Base-by-base conservation (phyloP, 2,888 invertebrate genomes). In the Polymixis flavicincta region DNA sequence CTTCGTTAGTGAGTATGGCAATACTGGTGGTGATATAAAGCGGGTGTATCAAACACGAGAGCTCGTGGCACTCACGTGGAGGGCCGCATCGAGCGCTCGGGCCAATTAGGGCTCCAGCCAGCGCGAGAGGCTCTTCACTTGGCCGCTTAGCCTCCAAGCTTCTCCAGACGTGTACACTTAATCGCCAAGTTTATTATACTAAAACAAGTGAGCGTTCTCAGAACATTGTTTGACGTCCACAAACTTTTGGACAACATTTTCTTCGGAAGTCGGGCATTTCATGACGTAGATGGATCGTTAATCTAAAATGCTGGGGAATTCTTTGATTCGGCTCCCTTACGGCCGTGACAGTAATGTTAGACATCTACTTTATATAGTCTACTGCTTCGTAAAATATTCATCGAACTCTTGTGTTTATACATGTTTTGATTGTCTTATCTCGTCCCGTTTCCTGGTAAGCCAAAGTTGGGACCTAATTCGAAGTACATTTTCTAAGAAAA, bases 51-150 rank as follows among this genome's bases (percentile, higher is more conserved):
- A 89, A 83, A 85, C 74, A 80, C 71, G 78, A 85, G 83, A 71
- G 82, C 78, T 67, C 76, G 72, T 57, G 82, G 80, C 83, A 74
- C 87, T 89, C 59, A 11, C 57, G 55, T 77, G 66, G 78, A 88
- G 87, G 78, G 86, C 71, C 78, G 80, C 86, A 88, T 90, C 88
- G 89, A 85, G 88, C 89, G 87, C 85, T 73, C 71, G 79, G 84
- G 88, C 90, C 90, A 90, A 90, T 90, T 90, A 90, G 86, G 81
- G 77, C 88, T 83, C 84, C 83, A 78, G 80, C 76, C 66, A 69
- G 65, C 72, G 65, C 65, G 66, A 87, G 83, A 74, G 87, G 54
- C 87, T 78, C 87, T 87, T 79, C 85, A 88, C 87, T 88, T 79
- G 80, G 79, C 76, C 85, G 88, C 83, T 88, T 89, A 88, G 78